Evolutionary conservation across 2,113 vertebrate genomes (phyloP).

Genomic region (Daboia siamensis): DNA sequence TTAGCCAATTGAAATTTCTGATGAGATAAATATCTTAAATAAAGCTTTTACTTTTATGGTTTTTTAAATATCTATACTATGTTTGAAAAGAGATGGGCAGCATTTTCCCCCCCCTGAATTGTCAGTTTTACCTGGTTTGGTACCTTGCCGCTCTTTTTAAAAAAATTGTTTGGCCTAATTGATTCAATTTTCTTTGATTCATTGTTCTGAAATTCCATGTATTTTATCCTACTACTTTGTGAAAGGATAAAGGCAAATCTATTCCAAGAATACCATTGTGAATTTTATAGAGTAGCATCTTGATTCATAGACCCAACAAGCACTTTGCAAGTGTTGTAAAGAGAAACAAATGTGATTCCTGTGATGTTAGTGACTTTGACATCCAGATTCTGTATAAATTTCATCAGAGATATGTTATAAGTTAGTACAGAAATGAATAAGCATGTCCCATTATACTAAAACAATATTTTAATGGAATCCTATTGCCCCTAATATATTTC

Average conservation of each 20-base stretch:
- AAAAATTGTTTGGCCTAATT: not conserved
- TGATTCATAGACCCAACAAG: not conserved
- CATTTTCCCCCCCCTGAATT: not conserved
- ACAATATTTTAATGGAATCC: conserved; percentile 25
- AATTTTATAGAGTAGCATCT: conserved; percentile 52
- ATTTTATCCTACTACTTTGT: conserved; percentile 29
- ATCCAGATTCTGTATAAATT: conserved; percentile 20
- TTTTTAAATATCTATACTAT: not conserved
- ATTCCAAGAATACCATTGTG: conserved; percentile 56
- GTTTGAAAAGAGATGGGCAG: not conserved
- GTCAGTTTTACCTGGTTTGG: not conserved
- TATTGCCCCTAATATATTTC: not conserved
- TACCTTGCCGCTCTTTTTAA: not conserved
- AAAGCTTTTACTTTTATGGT: not conserved
- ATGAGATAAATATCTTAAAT: not conserved
- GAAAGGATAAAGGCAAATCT: not conserved
- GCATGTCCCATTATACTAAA: fast-evolving
- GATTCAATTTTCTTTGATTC: conserved; percentile 26
- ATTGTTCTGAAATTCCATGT: conserved; percentile 46
- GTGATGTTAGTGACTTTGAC: conserved; percentile 24
- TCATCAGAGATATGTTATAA: conserved; percentile 15
- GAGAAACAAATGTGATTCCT: conserved; percentile 5
- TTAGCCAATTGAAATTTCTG: not conserved
- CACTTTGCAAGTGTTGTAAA: conserved; percentile 7
- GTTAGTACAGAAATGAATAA: conserved; percentile 5